Evolutionary conservation across 2,888 invertebrate species (phyloP).

Genomic region (Syrista parreyssii): DNA sequence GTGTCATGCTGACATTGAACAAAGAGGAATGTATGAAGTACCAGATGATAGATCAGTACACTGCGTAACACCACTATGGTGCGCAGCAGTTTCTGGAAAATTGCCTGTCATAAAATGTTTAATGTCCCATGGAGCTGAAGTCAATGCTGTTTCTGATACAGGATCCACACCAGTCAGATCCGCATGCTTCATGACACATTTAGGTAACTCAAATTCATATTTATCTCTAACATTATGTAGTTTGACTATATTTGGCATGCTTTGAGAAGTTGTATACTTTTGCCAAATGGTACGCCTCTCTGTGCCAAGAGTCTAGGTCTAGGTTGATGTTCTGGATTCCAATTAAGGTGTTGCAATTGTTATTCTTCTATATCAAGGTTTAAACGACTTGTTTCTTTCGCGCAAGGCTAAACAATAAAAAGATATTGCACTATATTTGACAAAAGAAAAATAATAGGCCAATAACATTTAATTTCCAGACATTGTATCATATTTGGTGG

Average conservation of each 20-base stretch:
- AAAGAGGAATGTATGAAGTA: conserved; percentile 86
- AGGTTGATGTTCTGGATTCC: conserved; percentile 44
- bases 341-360: conserved; percentile 18
- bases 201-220: conserved; percentile 69
- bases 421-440: neutral
- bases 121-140: conserved; percentile 81
- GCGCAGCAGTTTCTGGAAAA: conserved; percentile 89
- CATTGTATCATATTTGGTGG: conserved; percentile 77
- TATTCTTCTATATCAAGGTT: conserved; percentile 12
- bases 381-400: conserved; percentile 2
- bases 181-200: conserved; percentile 92
- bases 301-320: conserved; percentile 39
- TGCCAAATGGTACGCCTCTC: conserved; percentile 24
- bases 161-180: conserved; percentile 91
- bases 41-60: conserved; percentile 85
- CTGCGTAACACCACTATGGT: conserved; percentile 91
- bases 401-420: neutral
- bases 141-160: conserved; percentile 89
- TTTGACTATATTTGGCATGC: neutral
- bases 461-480: conserved; percentile 29
- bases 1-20: conserved; percentile 88
- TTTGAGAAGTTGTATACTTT: conserved; percentile 4
- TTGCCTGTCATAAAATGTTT: conserved; percentile 82
- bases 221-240: neutral
- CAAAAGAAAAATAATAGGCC: neutral